Evolutionary conservation across 2,113 vertebrate genomes (phyloP), one percentile per base, ranked within the genome.

Genomic region (Paradisaea rubra): DNA sequence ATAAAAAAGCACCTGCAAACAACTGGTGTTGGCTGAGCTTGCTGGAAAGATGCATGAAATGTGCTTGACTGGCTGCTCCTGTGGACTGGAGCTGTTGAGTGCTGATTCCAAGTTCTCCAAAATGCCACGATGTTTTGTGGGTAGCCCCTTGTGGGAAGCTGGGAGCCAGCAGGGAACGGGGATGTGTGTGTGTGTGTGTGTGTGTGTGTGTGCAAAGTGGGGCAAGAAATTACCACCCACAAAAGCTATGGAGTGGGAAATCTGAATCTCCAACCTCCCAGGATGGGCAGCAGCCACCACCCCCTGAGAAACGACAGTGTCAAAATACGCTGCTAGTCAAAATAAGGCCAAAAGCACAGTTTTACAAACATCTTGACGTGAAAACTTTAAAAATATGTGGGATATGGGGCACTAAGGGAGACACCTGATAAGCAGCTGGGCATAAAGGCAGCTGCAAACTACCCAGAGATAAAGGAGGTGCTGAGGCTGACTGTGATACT

Each of bases 1-100:
- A 94, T 66, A 70, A 85, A 91, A 91, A 95, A 95, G 20, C 89
- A 91, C 81, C 81, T 97, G 87, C 70, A 85, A 93, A 59, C 60
- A 88, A 35, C 54, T 69, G 54, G 4, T 41, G 66, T 25, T 94
- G 77, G 88, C 91, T 56, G 37, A 45, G 44, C 21, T 88, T 44
- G 22, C 44, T 86, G 94, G 54, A 56, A 84, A 74, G 72, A 31
- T 52, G 35, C 39, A 50, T 10, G 28, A 54, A 78, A 59, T 50
- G 28, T 64, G 19, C 49, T 64, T 22, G 12, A 68, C 56, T 88
- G 81, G 28, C n/a, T 82, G 59, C n/a, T 91, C 39, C 85, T 57
- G 74, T 16, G 54, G 42, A 21, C 19, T 30, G 35, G 69, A 81
- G 41, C 35, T 53, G 37, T 4, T 49, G 81, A 71, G 31, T 15